These are phyloP conservation scores for Apis laboriosa DNA, from an alignment of 1,140 invertebrate genomes.

Conservation along the genomic window DNA sequence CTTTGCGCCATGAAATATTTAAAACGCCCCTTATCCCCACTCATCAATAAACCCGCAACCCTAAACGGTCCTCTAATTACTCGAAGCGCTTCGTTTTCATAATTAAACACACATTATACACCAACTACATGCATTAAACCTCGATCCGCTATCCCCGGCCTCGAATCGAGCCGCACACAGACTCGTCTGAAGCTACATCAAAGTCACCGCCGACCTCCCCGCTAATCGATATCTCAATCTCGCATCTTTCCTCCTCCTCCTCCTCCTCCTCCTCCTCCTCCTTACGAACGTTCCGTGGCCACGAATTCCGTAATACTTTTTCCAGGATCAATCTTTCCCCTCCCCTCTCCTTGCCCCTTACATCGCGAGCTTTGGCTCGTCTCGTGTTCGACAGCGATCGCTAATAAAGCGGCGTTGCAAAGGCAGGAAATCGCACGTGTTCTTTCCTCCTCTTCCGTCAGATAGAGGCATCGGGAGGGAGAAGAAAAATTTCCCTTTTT, in stretches of 20 bases:
- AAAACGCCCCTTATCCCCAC: neutral
- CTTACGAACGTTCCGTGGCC: neutral
- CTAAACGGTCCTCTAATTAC: neutral
- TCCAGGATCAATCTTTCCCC: conserved; percentile 2
- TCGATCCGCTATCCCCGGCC: too few species aligned
- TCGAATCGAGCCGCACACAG: neutral
- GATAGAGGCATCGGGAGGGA: neutral
- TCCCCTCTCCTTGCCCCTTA: neutral
- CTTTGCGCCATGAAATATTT: neutral
- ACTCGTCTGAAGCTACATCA: neutral
- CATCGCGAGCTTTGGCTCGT: neutral
- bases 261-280: neutral
- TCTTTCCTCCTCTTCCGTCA: neutral
- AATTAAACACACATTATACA: conserved; percentile 3
- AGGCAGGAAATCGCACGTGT: conserved; percentile 30
- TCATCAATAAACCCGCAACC: neutral
- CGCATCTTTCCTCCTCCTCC: conserved; percentile 3
- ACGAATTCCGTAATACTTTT: conserved; percentile 23
- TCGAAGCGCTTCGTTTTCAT: neutral
- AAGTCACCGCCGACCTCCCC: neutral
- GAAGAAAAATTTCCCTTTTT: conserved; percentile 53
- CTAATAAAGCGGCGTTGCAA: conserved; percentile 34
- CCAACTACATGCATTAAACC: neutral
- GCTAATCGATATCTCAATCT: conserved; percentile 39
- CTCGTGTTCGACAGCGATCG: conserved; percentile 18